Base-by-base conservation (phyloP, 1,140 invertebrate genomes). In the Formica exsecta region DNA sequence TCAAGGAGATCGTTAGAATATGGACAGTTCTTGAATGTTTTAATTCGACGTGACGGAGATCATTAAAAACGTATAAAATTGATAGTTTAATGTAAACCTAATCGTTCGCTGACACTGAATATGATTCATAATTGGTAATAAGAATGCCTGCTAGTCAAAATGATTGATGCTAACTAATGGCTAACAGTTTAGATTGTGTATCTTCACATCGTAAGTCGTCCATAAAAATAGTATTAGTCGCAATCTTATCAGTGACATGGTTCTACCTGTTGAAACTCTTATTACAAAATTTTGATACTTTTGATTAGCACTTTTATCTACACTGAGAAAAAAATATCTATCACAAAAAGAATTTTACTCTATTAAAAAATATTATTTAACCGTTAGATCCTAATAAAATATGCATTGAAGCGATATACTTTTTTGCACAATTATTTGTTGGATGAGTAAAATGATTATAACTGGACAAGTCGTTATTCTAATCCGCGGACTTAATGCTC, bases 401-500 rank as follows among this genome's bases (percentile, higher is more conserved):
- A 48, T 48, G 0, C 44, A 16, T 48, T 4, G 44, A 48, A 48
- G 44, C 11, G 13, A 48, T 48, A 48, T 48, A 48, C 7, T 48
- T 48, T 13, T 16, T 51, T 51, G 41, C 16, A 19, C 13, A 51
- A 51, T 51, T 51, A 51, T 51, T 19, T 51, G 16, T 51, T 51
- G 48, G 48, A 19, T 68, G 38, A 68, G 25, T 41, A 75, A 22
- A n/a, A 25, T 85, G 44, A 80, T 48, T n/a, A 11, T 36, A 19
- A 73, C 25, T 19, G n/a, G 7, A 22, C 54, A 68, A 85, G 64
- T 88, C 86, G 36, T 89, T 73, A 79, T 41, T 73, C 83, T 44
- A 22, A 25, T 9, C 38, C 22, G 13, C 36, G 16, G 61, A 7
- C 25, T 51, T 54, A 65, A 61, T 71, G 66, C 29, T 76, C 44